Evolutionary conservation across 2,888 invertebrate genomes (phyloP), one percentile per base, ranked within the genome.

Genomic region (Apamea sordens): DNA sequence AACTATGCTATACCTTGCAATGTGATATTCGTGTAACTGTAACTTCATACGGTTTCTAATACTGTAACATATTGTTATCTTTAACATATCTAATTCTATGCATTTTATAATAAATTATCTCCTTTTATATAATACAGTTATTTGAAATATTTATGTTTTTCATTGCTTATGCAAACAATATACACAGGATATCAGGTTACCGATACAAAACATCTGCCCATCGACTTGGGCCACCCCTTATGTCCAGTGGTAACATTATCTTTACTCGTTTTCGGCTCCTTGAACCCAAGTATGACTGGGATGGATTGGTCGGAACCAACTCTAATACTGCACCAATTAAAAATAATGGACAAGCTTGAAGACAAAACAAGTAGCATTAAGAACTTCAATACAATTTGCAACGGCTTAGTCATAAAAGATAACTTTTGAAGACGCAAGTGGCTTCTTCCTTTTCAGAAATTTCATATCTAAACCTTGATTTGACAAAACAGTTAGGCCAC

Each of bases 71-170:
- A 92, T 91, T 92, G 89, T 92, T 90, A 89, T 88, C 84, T 84
- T 76, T 85, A 88, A 94, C 94, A 94, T 94, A 94, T 94, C 94
- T 94, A 90, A 91, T 86, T 92, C 91, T 92, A 90, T 90, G 92
- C 89, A 89, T 92, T 93, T 93, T 92, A 90, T 89, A 91, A 91
- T 90, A 90, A 88, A 91, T 83, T 90, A 88, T 91, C 92, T 92
- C 90, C 90, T 90, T 91, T 91, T 90, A 91, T 88, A 86, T 77
- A 83, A 91, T 90, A 91, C 89, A 89, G 91, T 93, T 92, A 89
- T 89, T 91, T 88, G 79, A 90, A 90, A 89, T 86, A 79, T 72
- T 73, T 70, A 44, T 65, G 70, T 76, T 68, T 82, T 87, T 87
- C 86, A 75, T 80, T 84, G 41, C 6, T 21, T 75, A 63, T 67